phyloP scores from a whole-genome alignment of 2,797 vertebrate genomes.

The Lophotriccus pileatus region DNA sequence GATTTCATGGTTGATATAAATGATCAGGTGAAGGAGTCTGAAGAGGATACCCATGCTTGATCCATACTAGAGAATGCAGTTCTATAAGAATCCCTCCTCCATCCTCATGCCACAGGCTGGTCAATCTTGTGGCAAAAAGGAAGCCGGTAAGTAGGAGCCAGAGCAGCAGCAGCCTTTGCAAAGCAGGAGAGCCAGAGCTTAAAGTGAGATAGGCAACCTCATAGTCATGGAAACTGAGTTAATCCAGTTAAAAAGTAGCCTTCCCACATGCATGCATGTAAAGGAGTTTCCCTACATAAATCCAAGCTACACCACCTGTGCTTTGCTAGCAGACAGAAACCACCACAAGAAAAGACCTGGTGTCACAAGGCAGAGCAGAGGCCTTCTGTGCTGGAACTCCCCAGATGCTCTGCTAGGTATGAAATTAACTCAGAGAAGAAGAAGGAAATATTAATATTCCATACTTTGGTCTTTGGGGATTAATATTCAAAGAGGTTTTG shows the following conservation, averaged over 20 bases:
- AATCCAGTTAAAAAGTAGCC: not conserved
- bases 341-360: not conserved
- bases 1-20: not conserved
- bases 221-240: fast-evolving
- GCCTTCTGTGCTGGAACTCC: not conserved
- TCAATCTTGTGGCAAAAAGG: not conserved
- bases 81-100: not conserved
- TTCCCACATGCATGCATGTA: not conserved
- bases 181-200: not conserved
- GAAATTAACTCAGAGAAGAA: not conserved
- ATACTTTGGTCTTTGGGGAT: not conserved
- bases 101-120: fast-evolving
- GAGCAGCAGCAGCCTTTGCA: not conserved
- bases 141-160: not conserved
- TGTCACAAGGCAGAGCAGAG: not conserved
- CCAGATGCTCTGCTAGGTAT: not conserved
- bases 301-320: not conserved
- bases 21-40: not conserved
- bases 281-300: not conserved
- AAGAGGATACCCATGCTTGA: not conserved
- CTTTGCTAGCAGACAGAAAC: not conserved
- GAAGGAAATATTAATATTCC: not conserved
- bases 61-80: not conserved
- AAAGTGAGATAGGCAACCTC: not conserved
- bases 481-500: not conserved